Conservation (phyloP, 2,888 invertebrate genomes). For the Lydus trimaculatus region DNA sequence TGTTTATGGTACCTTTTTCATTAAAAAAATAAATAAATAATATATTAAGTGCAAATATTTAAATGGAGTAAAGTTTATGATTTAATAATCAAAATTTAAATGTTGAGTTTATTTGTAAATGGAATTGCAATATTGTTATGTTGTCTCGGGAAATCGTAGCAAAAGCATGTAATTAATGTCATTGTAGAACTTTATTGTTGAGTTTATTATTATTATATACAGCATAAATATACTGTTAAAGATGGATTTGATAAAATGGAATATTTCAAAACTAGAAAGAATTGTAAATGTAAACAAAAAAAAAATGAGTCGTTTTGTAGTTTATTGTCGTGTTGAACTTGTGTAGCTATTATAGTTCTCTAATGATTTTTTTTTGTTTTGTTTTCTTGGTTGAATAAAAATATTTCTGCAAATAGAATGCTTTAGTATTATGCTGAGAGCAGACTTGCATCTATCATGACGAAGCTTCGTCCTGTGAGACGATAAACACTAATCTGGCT, state of each 20-base stretch:
- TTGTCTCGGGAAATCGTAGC: neutral
- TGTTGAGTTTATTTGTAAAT: neutral
- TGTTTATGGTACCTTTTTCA: constrained; percentile 18
- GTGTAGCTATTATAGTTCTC: constrained; percentile 22
- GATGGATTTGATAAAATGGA: neutral
- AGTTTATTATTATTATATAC: neutral
- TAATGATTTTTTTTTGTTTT: neutral
- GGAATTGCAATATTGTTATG: neutral
- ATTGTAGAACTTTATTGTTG: constrained; percentile 6
- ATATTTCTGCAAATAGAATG: neutral
- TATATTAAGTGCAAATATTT: no score
- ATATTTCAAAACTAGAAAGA: neutral
- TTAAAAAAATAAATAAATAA: no score
- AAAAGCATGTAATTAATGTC: neutral
- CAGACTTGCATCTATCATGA: no score
- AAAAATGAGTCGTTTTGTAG: constrained; percentile 24
- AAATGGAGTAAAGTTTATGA: no score
- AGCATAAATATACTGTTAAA: neutral
- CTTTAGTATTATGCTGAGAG: neutral
- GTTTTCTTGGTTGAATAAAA: neutral
- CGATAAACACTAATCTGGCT: no score
- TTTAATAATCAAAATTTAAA: no score
- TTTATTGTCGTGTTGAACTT: constrained; percentile 30
- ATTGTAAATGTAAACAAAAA: neutral
- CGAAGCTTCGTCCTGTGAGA: no score